Percentiles rank a stretch among this genome's conserved stretches.
phyloP scores from a whole-genome alignment of 2,113 vertebrate genomes.

The Tauraco erythrolophus region DNA sequence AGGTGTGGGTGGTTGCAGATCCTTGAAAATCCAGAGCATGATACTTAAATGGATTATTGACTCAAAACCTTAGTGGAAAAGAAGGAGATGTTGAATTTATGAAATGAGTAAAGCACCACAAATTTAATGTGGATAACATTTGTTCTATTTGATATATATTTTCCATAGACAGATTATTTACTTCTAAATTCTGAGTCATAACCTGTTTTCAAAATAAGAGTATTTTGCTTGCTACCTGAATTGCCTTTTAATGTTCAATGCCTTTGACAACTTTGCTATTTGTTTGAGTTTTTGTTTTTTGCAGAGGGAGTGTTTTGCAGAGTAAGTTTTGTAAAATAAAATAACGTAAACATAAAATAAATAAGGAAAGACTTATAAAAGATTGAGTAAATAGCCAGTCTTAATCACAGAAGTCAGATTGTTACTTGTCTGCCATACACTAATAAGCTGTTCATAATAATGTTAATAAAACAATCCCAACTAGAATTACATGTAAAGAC shows the following conservation, averaged over 20 bases:
- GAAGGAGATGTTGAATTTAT: neutral
- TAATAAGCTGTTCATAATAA: neutral
- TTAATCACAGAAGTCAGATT: constrained; percentile 1
- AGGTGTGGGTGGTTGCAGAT: neutral
- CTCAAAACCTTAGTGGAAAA: neutral
- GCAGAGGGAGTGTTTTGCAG: neutral
- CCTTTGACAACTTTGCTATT: neutral
- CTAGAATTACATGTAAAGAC: neutral
- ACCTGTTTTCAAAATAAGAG: neutral
- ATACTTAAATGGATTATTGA: neutral
- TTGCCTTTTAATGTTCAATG: neutral
- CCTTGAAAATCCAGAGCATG: neutral
- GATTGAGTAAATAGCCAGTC: neutral
- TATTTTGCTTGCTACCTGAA: neutral
- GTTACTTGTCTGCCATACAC: neutral
- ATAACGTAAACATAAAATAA: neutral
- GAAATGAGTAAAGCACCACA: neutral
- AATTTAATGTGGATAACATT: neutral
- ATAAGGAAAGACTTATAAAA: neutral
- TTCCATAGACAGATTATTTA: neutral
- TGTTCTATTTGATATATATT: neutral
- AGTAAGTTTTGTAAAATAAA: neutral
- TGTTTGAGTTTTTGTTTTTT: neutral
- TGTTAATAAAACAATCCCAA: neutral
- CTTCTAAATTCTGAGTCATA: neutral